A percentile compares a stretch with the other conserved stretches of the same genome.
Evolutionary conservation across 2,797 vertebrate species (phyloP).

Genomic region (Ceryle rudis): DNA sequence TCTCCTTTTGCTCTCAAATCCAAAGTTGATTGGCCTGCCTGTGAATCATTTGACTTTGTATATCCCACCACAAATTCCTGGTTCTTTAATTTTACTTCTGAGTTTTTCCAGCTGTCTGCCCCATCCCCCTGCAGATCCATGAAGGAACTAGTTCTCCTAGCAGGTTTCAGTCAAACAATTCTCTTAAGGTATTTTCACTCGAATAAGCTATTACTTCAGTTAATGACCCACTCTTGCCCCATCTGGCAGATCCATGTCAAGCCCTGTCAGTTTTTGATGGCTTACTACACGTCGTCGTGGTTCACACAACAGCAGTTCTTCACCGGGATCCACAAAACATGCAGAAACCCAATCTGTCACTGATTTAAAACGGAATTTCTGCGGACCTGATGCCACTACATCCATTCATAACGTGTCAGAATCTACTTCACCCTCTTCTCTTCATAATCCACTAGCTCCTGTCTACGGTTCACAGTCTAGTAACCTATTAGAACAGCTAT

Average conservation of each 20-base stretch:
- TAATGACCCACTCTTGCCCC: neutral
- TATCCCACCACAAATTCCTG: neutral
- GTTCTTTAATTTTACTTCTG: neutral
- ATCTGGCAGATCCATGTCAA: neutral
- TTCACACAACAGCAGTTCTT: neutral
- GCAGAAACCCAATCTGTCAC: neutral
- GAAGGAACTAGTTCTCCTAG: neutral
- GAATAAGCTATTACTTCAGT: neutral
- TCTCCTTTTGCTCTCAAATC: neutral
- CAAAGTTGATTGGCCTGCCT: neutral
- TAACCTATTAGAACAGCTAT: neutral
- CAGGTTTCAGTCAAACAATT: conserved; percentile 19
- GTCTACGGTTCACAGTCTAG: neutral
- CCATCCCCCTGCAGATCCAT: neutral
- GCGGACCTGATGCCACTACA: neutral
- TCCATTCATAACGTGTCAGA: neutral
- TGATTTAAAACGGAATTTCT: neutral
- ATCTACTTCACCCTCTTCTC: neutral
- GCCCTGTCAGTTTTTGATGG: neutral
- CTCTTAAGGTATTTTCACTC: neutral
- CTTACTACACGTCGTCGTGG: neutral
- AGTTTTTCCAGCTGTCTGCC: neutral
- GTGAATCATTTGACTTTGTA: neutral
- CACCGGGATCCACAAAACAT: neutral
- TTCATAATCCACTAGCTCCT: neutral